Base-by-base conservation (phyloP, 2,797 vertebrate genomes). In the Periophthalmus magnuspinnatus region DNA sequence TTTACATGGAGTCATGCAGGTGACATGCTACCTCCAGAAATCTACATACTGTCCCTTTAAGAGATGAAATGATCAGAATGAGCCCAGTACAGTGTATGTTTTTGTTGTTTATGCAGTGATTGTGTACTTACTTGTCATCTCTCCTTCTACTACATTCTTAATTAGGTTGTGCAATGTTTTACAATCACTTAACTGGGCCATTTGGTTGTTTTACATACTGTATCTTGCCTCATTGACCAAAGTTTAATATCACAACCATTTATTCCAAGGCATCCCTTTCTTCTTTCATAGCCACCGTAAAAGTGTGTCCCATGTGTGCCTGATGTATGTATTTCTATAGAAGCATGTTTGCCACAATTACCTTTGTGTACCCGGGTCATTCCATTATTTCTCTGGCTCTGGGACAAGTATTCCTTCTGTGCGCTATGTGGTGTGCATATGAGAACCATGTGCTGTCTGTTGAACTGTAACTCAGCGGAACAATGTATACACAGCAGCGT, bases 241-340 rank as follows among this genome's bases (percentile, higher is more conserved):
- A 21, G 9, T 4, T 22, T 61, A n/a, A 36, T 21, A 14, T 41
- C 13, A 36, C 9, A 22, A 24, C 36, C 60, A 63, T 34, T 60
- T 24, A 38, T 36, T 22, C 60, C 11, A n/a, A 14, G 24, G 36
- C 34, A 60, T 54, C 8, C 41, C 22, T 60, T 38, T n/a, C 9
- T 24, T 5, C 41, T 48, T 45, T 47, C 67, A 71, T 10, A 76
- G 55, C 70, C 65, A n/a, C 22, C 6, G 16, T 48, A 8, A 64
- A n/a, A 64, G 16, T 4, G 41, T 36, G 47, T 28, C 28, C 41
- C 38, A 32, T 64, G 48, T 24, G 13, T 7, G 19, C 7, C 19
- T 80, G 79, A 87, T 78, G 62, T 80, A 86, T 77, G 56, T 75
- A 83, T 80, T 85, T 77, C 68, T 67, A 80, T 81, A 22, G 36